A percentile compares a stretch with the other conserved stretches of the same genome.
phyloP scores from a whole-genome alignment of 2,888 invertebrate genomes.

The Melanargia galathea region DNA sequence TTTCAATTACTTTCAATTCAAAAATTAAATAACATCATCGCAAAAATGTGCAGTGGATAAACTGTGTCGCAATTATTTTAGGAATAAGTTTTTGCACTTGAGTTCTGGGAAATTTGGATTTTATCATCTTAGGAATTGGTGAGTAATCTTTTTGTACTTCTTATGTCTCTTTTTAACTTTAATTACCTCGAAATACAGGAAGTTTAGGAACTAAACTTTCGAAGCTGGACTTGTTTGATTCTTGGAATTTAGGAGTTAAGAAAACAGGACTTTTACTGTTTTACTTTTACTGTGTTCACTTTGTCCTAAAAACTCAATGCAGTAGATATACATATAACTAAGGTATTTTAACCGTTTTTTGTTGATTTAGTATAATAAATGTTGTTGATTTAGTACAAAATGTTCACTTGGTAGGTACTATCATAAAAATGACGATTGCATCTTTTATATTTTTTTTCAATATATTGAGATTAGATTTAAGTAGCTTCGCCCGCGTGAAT shows the following conservation, averaged over 20 bases:
- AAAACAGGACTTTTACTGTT: neutral
- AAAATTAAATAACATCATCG: conserved; percentile 19
- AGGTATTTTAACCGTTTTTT: too few species aligned
- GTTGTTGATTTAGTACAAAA: too few species aligned
- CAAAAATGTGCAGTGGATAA: conserved; percentile 56
- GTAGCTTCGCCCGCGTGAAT: too few species aligned
- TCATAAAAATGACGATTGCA: too few species aligned
- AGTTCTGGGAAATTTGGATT: conserved; percentile 76
- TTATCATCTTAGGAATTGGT: conserved; percentile 67
- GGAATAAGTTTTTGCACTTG: conserved; percentile 54
- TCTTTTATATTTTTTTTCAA: too few species aligned
- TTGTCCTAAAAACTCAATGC: neutral
- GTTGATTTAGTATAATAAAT: too few species aligned
- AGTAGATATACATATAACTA: neutral
- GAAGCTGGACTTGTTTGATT: neutral
- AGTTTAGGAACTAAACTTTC: neutral
- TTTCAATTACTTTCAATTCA: conserved; percentile 13
- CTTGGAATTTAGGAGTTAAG: neutral
- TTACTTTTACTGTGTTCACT: neutral
- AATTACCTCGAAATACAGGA: conserved; percentile 16
- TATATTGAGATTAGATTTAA: too few species aligned
- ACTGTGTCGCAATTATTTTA: conserved; percentile 53
- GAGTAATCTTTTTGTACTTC: conserved; percentile 57
- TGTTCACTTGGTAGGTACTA: too few species aligned
- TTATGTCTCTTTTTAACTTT: conserved; percentile 36